Evolutionary conservation across 2,888 invertebrate species (phyloP), one percentile per base, ranked within the genome.

Genomic region (Empis livida): DNA sequence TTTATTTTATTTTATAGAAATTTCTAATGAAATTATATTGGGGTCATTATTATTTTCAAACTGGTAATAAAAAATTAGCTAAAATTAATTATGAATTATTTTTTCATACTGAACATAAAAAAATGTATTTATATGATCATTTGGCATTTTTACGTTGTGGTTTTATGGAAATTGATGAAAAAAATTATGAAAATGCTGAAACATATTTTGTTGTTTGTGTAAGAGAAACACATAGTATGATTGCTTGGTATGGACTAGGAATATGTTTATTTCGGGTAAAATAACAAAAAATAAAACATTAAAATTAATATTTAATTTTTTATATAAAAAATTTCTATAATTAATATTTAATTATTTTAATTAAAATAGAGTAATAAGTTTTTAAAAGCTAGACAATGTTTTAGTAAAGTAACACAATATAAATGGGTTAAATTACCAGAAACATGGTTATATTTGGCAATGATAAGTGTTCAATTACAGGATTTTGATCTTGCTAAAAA

Each of bases 221-320:
- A n/a, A 27, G 38, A 41, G 15, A 32, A 11, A 38, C 37, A 30
- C 44, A 42, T 40, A 46, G 44, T 23, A 48, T 50, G 31, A n/a
- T 50, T 10, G 31, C 43, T 4, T 50, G 47, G 50, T 50, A 48
- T 46, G 50, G 50, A 37, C 17, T 50, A n/a, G 50, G 50, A 39
- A 42, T 45, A 11, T 43, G 48, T 23, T 50, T 44, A 11, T 50
- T 23, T 40, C 39, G 46, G 23, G 50, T 50, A 50, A 44, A 13
- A 32, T 5, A 13, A 32, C 32, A 32, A 32, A n/a, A n/a, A n/a
- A 32, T 32, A 6, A 13, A 32, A 32, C 3, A 32, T 32, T 32
- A 32, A 32, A 32, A 32, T 32, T 13, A 13, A 13, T 32, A 32
- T 32, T 32, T 5, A 13, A n/a, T n/a, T n/a, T n/a, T n/a, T n/a